Evolutionary conservation across 2,797 vertebrate genomes (phyloP).

Genomic region (Anas bahamensis): DNA sequence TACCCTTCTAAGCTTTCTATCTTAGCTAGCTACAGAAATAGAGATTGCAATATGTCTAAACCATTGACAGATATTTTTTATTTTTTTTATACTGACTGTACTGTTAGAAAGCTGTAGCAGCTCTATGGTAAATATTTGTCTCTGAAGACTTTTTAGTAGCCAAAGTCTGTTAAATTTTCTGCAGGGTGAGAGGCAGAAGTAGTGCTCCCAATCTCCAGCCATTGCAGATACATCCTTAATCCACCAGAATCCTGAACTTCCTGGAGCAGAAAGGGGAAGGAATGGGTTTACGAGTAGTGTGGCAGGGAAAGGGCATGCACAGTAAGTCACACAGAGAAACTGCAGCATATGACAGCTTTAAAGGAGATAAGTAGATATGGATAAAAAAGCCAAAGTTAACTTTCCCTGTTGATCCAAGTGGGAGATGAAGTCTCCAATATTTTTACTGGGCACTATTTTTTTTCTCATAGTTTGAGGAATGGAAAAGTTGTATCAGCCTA

Average conservation of each 20-base stretch:
- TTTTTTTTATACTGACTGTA: not conserved
- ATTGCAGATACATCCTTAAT: slow-evolving; percentile 17
- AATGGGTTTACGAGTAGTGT: not conserved
- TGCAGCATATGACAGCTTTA: not conserved
- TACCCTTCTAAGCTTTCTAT: not conserved
- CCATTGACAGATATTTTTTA: not conserved
- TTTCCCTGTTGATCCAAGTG: not conserved
- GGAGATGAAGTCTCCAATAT: not conserved
- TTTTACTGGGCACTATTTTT: not conserved
- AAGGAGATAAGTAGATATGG: not conserved
- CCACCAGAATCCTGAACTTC: not conserved
- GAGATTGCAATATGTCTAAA: not conserved
- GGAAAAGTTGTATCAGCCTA: not conserved
- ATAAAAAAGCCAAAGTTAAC: not conserved
- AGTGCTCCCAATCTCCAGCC: not conserved
- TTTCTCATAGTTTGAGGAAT: not conserved
- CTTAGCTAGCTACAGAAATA: not conserved
- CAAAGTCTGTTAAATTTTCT: not conserved
- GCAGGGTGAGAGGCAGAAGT: not conserved
- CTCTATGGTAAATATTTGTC: not conserved
- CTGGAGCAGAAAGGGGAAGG: not conserved
- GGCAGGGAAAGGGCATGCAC: not conserved
- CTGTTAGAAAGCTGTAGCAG: not conserved
- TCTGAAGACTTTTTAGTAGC: not conserved
- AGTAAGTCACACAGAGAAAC: not conserved